phyloP scores from a whole-genome alignment of 2,113 vertebrate genomes.

The Myotis lucifugus region DNA sequence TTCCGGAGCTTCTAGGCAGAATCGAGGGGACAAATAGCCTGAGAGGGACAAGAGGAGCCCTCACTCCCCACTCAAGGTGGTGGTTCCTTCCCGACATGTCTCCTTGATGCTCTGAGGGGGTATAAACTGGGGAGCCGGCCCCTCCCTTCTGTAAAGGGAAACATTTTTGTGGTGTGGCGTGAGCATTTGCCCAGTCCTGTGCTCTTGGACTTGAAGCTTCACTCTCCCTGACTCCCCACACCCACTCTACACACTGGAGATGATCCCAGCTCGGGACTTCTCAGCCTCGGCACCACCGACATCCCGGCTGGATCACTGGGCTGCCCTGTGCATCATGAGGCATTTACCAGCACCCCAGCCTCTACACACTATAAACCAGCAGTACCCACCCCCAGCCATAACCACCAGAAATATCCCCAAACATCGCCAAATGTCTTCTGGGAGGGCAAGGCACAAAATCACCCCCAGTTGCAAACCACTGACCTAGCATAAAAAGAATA shows the following conservation, averaged over 20 bases:
- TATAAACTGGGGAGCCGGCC: rapidly evolving
- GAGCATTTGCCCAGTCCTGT: neutral
- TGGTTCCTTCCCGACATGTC: neutral
- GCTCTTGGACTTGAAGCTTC: neutral
- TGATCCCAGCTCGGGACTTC: neutral
- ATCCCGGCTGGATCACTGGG: rapidly evolving
- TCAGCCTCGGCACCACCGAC: neutral
- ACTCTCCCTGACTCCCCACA: neutral
- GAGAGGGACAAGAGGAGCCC: neutral
- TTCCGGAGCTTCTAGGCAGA: neutral
- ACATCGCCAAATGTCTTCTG: neutral
- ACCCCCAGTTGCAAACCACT: neutral
- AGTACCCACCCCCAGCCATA: neutral
- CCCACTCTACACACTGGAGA: too few species aligned
- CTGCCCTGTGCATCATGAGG: rapidly evolving
- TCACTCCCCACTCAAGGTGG: neutral
- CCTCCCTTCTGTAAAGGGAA: neutral
- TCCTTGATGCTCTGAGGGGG: neutral
- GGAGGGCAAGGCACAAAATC: neutral
- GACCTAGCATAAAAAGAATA: neutral
- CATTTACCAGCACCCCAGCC: neutral
- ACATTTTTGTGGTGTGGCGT: rapidly evolving
- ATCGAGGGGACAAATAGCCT: rapidly evolving
- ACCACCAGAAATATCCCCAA: too few species aligned
- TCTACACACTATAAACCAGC: neutral